Evolutionary conservation across 2,888 invertebrate species (phyloP), one percentile per base, ranked within the genome.

Genomic region (Pelosia muscerda): DNA sequence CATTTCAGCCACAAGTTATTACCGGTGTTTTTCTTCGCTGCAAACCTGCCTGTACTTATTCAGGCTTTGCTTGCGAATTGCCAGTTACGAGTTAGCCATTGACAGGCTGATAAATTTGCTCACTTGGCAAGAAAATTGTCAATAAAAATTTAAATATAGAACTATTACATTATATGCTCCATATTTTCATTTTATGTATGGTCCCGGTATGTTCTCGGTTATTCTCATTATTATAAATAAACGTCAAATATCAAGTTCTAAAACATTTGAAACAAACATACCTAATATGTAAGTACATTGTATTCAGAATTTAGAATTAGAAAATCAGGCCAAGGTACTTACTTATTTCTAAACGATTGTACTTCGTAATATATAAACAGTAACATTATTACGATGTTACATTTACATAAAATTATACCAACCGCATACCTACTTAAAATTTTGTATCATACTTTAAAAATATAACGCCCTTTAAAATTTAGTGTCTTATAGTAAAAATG

Each of bases 341-440:
- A 31, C 19, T 15, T 54, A 63, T 63, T 63, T 63, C 54, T 31
- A 34, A 63, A 63, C 15, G 49, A 34, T 23, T 63, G 54, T 61
- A 38, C 42, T 31, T 61, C 61, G 60, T 61, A 66, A 66, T 61
- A 15, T 61, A 26, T 26, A 61, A n/a, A 61, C 60, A 49, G 28
- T 60, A 59, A 54, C 13, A 49, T 13, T 53, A 54, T 63, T 54
- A 63, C 59, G 28, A 66, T 59, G 26, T 11, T 58, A 13, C 13
- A 66, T 70, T 76, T 67, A 67, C 62, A 70, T 69, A 66, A 69
- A 64, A 71, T 53, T 60, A 67, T 49, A 67, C 69, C 56, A 66
- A 67, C 55, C 59, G 28, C 23, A 19, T 61, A 23, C n/a, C n/a
- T n/a, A 26, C 4, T 55, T 49, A 49, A 49, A 19, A n/a, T 9